These are phyloP conservation scores for Oceanodroma leucorhoa DNA, from an alignment of 2,797 vertebrate genomes.

Conservation along the genomic window DNA sequence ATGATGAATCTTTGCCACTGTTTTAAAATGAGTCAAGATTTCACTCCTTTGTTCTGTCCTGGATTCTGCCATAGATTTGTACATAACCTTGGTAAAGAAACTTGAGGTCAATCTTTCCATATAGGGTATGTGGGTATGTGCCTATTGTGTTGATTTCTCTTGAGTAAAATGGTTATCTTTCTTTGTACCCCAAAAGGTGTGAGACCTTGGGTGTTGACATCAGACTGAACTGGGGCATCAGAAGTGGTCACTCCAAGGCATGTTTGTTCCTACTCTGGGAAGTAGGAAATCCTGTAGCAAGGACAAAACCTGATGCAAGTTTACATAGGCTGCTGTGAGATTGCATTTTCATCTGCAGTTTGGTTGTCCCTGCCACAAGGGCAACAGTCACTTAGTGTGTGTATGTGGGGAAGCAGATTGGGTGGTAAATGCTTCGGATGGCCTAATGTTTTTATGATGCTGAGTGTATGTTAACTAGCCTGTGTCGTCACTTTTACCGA, in stretches of 20 bases:
- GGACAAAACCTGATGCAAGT: not conserved
- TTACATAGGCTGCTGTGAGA: fast-evolving
- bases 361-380: not conserved
- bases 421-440: not conserved
- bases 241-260: not conserved
- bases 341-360: not conserved
- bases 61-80: not conserved
- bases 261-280: fast-evolving
- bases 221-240: not conserved
- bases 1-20: not conserved
- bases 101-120: not conserved
- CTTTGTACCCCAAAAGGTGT: not conserved
- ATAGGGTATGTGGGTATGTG: not conserved
- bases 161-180: not conserved
- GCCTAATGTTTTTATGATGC: not conserved
- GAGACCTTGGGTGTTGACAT: not conserved
- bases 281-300: not conserved
- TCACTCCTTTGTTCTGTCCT: not conserved
- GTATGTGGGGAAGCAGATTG: not conserved
- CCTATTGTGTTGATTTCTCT: not conserved
- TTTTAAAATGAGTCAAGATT: not conserved
- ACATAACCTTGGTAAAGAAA: not conserved
- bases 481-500: not conserved
- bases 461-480: not conserved
- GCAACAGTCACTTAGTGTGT: not conserved